phyloP scores from a whole-genome alignment of 2,113 vertebrate species.

The Marcusenius ussheri region DNA sequence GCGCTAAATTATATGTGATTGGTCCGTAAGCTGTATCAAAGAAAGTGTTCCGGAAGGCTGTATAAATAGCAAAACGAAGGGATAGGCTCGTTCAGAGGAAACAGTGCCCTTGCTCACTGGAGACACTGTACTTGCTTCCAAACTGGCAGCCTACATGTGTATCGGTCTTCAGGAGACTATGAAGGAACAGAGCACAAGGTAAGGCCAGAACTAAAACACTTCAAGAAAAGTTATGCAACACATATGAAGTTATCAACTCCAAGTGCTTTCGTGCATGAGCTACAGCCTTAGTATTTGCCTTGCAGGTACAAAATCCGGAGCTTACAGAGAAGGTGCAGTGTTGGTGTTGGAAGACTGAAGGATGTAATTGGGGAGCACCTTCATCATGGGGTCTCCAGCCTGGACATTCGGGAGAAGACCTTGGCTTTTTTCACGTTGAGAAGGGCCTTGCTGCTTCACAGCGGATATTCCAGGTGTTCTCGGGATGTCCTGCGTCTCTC shows the following conservation, averaged over 20 bases:
- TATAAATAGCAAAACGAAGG: slow-evolving; percentile 46
- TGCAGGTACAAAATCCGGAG: slow-evolving; percentile 58
- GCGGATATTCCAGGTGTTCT: slow-evolving; percentile 58
- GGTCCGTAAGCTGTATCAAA: slow-evolving; percentile 32
- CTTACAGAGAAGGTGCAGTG: slow-evolving; percentile 57
- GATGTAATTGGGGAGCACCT: slow-evolving; percentile 52
- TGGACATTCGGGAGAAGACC: slow-evolving; percentile 61
- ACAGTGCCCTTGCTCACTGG: slow-evolving; percentile 21
- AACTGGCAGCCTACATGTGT: slow-evolving; percentile 54
- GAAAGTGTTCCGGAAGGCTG: not conserved
- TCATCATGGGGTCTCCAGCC: slow-evolving; percentile 47
- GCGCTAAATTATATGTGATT: slow-evolving; percentile 43
- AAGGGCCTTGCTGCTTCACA: slow-evolving; percentile 51
- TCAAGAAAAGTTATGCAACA: not conserved
- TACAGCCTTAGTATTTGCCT: slow-evolving; percentile 9
- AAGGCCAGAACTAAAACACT: slow-evolving; percentile 7
- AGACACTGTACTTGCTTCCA: not conserved
- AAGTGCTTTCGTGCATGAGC: not conserved
- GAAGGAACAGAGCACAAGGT: slow-evolving; percentile 60
- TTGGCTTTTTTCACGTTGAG: slow-evolving; percentile 59
- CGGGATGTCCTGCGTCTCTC: slow-evolving; percentile 58
- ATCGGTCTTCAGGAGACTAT: slow-evolving; percentile 53
- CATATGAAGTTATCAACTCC: not conserved
- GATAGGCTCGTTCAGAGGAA: not conserved
- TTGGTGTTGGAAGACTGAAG: slow-evolving; percentile 56